Conservation (phyloP, 2,797 vertebrate species). For the Chanos chanos region DNA sequence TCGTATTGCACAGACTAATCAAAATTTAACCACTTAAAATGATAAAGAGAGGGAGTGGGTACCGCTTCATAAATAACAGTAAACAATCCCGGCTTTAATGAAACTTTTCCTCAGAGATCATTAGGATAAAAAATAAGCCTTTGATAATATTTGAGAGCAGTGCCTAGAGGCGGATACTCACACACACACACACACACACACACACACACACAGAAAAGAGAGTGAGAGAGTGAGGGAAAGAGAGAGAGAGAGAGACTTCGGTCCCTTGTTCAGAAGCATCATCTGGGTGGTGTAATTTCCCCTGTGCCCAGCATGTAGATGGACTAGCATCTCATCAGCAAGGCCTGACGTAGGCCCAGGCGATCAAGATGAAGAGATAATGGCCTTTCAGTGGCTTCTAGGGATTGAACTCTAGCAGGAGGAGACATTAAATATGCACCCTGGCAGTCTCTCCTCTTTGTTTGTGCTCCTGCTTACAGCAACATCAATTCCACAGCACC, state of each 20-base stretch:
- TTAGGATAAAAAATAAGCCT: conserved; percentile 38
- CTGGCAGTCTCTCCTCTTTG: conserved; percentile 53
- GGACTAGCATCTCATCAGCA: conserved; percentile 52
- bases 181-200: not conserved
- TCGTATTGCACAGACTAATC: conserved; percentile 10
- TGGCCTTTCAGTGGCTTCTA: conserved; percentile 54
- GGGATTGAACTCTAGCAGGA: conserved; percentile 59
- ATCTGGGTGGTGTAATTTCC: conserved; percentile 54
- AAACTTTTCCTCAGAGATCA: conserved; percentile 29
- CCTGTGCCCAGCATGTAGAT: conserved; percentile 53
- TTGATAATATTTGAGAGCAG: conserved; percentile 24
- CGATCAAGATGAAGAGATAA: conserved; percentile 55
- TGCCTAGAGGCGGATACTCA: no score
- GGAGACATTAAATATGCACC: conserved; percentile 59
- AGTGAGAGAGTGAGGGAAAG: no score
- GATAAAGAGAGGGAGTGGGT: conserved; percentile 25
- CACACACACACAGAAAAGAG: conserved; percentile 7
- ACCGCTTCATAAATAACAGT: conserved; percentile 26
- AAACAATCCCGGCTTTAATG: conserved; percentile 39
- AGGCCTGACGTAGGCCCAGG: conserved; percentile 48
- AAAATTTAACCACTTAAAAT: conserved; percentile 7
- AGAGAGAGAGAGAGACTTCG: no score
- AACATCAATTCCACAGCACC: conserved; percentile 62
- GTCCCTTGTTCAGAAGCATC: conserved; percentile 20
- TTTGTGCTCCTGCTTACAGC: conserved; percentile 57